Evolutionary conservation across 1,140 invertebrate species (phyloP).

Genomic region (Drosophila funebris): DNA sequence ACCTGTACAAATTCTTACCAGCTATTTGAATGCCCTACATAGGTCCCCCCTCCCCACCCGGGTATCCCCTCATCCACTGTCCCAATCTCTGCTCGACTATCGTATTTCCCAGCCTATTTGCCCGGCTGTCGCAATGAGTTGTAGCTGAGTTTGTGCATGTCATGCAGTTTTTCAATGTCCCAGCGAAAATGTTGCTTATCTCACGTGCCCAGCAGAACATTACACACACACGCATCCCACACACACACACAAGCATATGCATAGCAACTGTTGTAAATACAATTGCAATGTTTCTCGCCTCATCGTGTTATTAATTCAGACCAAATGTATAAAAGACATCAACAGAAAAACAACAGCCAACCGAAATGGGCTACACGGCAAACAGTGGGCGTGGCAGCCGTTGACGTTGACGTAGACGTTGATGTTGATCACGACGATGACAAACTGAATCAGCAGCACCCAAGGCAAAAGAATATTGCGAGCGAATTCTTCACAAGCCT

Average conservation of each 20-base stretch:
- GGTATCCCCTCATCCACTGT: background rate
- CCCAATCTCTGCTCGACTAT: background rate
- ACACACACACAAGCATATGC: background rate
- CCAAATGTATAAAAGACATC: slow-evolving; percentile 16
- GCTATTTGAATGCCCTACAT: slow-evolving; percentile 8
- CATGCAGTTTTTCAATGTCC: slow-evolving; percentile 46
- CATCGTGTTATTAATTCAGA: slow-evolving; percentile 31
- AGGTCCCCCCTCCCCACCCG: no score
- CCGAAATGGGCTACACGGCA: slow-evolving; percentile 1
- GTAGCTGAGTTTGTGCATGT: slow-evolving; percentile 17
- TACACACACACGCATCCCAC: background rate
- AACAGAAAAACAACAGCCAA: background rate
- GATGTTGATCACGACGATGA: slow-evolving; percentile 14
- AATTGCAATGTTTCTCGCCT: slow-evolving; percentile 7
- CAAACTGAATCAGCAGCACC: slow-evolving; percentile 7
- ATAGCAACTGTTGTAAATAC: slow-evolving; percentile 8
- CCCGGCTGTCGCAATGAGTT: slow-evolving; percentile 32
- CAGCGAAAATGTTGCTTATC: slow-evolving; percentile 62
- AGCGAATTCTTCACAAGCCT: slow-evolving; percentile 2
- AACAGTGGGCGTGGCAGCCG: slow-evolving; percentile 13
- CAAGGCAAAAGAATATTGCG: background rate
- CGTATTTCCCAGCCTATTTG: slow-evolving; percentile 15
- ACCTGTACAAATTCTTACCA: background rate
- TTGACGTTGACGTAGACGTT: background rate
- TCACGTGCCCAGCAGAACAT: slow-evolving; percentile 56